Base-by-base conservation (phyloP, 2,888 invertebrate species). In the Chrysomela aeneicollis region DNA sequence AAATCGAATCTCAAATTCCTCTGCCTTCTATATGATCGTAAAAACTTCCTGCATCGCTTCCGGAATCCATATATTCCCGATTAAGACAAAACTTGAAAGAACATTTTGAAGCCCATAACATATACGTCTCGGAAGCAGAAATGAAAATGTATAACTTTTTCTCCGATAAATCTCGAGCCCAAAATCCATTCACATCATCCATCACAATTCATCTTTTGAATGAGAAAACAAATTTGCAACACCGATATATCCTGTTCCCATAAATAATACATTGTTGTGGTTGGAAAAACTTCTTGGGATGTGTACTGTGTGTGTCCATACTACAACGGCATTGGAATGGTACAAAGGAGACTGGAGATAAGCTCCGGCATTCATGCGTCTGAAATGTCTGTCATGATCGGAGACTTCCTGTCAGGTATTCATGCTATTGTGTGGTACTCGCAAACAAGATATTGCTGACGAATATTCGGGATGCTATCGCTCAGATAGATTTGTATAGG, bases 311-410 rank as follows among this genome's bases (percentile, higher is more conserved):
- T 15, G 4, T 6, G 42, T 42, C 49, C n/a, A 21, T 49, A 47
- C 53, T 54, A 53, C 30, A 62, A 59, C 59, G 61, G 61, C 15
- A 53, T 65, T 60, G 61, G 55, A 64, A 67, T 67, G 58, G 55
- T 61, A 60, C 60, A 49, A 52, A 30, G 47, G 21, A 42, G 55
- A 42, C 37, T 55, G 18, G 35, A 64, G 60, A 58, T 59, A 54
- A 50, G 63, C 58, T 9, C 19, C 46, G 22, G 63, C 63, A 67
- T 66, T 71, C 64, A 65, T 63, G 54, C 68, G 71, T 70, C 68
- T 62, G 64, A 68, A 65, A 60, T 66, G 68, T 67, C 71, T 61
- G 61, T 70, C 67, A 67, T 70, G 68, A 71, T 70, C 67, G 66
- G 55, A 64, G 63, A 66, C 66, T 71, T 70, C 69, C 71, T 70